Base-by-base conservation (phyloP, 2,797 vertebrate species). In the Loris lydekkerianus region DNA sequence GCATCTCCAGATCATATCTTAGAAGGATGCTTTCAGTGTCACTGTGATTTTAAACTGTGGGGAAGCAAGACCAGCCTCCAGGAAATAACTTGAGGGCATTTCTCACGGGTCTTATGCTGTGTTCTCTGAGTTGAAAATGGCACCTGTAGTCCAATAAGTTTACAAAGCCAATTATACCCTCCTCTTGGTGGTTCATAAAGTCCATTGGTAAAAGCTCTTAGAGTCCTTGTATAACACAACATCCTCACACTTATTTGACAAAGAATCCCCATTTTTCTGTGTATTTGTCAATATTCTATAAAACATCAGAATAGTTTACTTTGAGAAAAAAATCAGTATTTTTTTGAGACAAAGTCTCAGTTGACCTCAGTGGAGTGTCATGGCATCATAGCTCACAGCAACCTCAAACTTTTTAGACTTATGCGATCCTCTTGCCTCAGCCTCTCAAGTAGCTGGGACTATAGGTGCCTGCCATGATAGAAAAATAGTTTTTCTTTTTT, bases 311-410 rank as follows among this genome's bases (percentile, higher is more conserved):
- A 18, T 46, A 72, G 17, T 56, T 37, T 56, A 10, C 14, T 49
- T 90, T 87, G 29, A 65, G 25, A 88, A 88, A 91, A 53, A 86
- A 77, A 37, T 65, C 25, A 89, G 2, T 83, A 60, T 86, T 95
- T 49, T 49, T 49, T 49, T 53, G 49, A 53, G 14, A 53, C 49
- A 53, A 14, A 15, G 13, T 53, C 49, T 53, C 49, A 53, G 49
- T 53, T 53, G 49, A 53, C 49, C 14, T 53, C 49, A 11, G 49
- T 49, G 14, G 49, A 49, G 13, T 11, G 49, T 13, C 49, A 49
- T 49, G 49, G 49, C 14, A 53, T 15, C 49, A 13, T 53, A 53
- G 13, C 49, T 53, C 49, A 53, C 49, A 53, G 49, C 3, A 53
- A 53, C 14, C 13, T 53, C 14, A 15, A 53, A 53, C 49, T 53